These are phyloP conservation scores for Nemapogon koenigi DNA, from an alignment of 2,888 invertebrate species.

Conservation along the genomic window DNA sequence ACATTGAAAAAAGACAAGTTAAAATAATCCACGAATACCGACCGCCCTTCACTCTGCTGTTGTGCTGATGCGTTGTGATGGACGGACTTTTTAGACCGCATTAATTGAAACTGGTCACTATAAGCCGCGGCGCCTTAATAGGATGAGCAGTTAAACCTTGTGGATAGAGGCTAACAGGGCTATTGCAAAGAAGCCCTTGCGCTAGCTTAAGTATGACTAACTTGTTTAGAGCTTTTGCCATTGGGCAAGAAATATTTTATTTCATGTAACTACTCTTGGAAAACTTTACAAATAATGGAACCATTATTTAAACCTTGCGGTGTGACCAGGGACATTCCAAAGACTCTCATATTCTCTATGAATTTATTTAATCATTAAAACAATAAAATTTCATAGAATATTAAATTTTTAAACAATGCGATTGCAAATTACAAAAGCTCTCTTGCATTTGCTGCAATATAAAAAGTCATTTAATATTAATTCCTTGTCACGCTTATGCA, in stretches of 20 bases:
- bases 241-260: constrained; percentile 5
- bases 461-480: no score
- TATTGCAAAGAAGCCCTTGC: neutral
- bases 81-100: constrained; percentile 48
- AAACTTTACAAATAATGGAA: no score
- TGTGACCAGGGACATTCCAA: no score
- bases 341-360: no score
- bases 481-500: no score
- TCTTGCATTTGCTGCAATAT: no score
- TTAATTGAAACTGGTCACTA: constrained; percentile 29
- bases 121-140: constrained; percentile 32
- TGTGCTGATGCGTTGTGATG: constrained; percentile 59
- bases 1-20: constrained; percentile 63
- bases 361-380: no score
- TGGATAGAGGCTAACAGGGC: constrained; percentile 3
- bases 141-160: constrained; percentile 22
- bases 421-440: no score
- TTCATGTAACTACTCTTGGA: no score
- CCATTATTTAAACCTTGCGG: no score
- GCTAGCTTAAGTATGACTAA: constrained; percentile 7
- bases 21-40: constrained; percentile 61
- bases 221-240: constrained; percentile 4
- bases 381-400: no score
- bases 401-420: no score
- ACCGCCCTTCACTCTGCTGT: constrained; percentile 54